Base-by-base conservation (phyloP, 2,888 invertebrate genomes). In the Cryptocheilus praepositus region DNA sequence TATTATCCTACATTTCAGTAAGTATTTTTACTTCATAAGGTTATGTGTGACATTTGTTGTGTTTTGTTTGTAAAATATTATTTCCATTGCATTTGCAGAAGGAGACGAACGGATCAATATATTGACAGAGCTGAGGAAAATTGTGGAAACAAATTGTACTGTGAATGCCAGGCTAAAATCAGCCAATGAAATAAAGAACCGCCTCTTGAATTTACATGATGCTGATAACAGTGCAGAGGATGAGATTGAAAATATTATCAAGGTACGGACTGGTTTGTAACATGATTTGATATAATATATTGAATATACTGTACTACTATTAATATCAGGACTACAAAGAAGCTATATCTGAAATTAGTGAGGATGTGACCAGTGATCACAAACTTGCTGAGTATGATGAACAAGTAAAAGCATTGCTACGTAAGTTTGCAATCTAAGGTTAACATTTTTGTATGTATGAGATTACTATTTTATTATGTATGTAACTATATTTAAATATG, bases 1-100 rank as follows among this genome's bases (percentile, higher is more conserved):
- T 46, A 46, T 58, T 22, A n/a, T 46, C 11, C 16, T 22, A 25
- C n/a, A 58, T 8, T 46, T 22, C 21, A 21, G 58, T 58, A 58
- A 46, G 58, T 25, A 44, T 16, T 45, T 22, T 15, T n/a, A 46
- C 7, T 4, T 45, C 15, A 2, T 19, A 45, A 49, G 16, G 13
- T 49, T 49, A n/a, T 18, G 49, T n/a, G 16, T 49, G 3, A 11
- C 3, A 7, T 36, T 36, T 1, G 11, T 8, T 36, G 1, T 8
- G 7, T 11, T 11, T 36, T 36, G 36, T 11, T 36, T 2, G 36
- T 36, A 36, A 36, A 36, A 36, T 11, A 11, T 36, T 11, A 8
- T 8, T 11, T 11, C 13, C 8, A 11, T 36, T 1, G 4, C 13
- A n/a, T 46, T 15, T 22, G 11, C n/a, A 57, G 22, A 11, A 8